phyloP scores from a whole-genome alignment of 2,113 vertebrate species.

The Baryphthengus martii region DNA sequence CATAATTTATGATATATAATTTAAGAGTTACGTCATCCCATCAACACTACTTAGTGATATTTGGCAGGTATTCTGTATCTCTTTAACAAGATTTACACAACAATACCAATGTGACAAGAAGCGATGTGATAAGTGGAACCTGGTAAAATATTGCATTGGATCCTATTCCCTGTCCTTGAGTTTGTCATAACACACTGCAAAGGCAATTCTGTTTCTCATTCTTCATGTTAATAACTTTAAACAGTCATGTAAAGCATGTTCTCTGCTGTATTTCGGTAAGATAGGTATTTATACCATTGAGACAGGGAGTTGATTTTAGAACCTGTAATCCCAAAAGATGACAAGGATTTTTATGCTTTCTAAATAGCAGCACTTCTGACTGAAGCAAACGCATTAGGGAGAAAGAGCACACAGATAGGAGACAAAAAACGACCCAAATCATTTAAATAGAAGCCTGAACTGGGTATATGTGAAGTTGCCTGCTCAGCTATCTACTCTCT shows the following conservation, averaged over 20 bases:
- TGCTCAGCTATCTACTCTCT: background rate
- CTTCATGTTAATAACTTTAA: background rate
- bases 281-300: background rate
- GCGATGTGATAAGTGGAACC: rapidly evolving
- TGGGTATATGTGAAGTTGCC: background rate
- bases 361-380: background rate
- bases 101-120: background rate
- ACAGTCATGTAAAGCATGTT: background rate
- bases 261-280: background rate
- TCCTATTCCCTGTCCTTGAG: background rate
- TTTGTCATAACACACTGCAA: background rate
- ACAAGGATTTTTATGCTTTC: background rate
- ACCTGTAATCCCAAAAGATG: background rate
- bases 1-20: background rate
- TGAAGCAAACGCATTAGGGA: background rate
- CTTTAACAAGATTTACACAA: background rate
- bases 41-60: background rate
- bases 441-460: background rate
- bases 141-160: background rate
- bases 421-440: rapidly evolving
- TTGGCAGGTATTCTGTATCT: background rate
- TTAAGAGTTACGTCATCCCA: background rate
- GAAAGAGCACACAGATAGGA: background rate
- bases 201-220: background rate
- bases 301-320: background rate